phyloP scores from a whole-genome alignment of 37 sponge, comb jelly and placozoan species.

The Diacarnus erythraeanus region DNA sequence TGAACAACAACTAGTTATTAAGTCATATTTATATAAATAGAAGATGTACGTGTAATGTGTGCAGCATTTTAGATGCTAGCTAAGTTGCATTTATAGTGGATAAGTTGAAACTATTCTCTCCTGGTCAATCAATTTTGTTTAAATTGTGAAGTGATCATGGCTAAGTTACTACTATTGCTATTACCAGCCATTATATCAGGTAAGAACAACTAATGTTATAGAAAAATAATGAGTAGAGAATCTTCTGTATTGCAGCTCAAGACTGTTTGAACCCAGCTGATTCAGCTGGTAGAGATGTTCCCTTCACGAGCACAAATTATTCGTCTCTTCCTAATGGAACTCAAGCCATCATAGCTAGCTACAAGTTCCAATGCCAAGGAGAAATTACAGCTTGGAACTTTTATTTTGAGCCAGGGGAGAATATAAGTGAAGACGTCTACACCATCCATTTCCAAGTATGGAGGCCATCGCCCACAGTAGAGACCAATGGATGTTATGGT shows the following conservation, averaged over 20 bases:
- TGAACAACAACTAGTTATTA: too few species aligned
- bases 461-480: constrained; percentile 19
- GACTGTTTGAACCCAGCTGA: background rate
- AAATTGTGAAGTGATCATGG: background rate
- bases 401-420: background rate
- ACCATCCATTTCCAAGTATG: constrained; percentile 19
- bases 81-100: too few species aligned
- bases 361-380: constrained; percentile 14
- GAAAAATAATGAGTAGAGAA: background rate
- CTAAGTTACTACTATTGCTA: background rate
- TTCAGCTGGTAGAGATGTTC: background rate
- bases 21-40: too few species aligned
- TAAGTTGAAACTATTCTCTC: too few species aligned
- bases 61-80: too few species aligned
- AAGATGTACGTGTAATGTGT: too few species aligned
- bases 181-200: background rate
- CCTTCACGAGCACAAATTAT: background rate
- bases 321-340: background rate
- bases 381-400: background rate
- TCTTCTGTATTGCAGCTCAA: background rate
- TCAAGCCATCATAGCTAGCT: constrained; percentile 13
- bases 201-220: background rate
- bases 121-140: too few species aligned
- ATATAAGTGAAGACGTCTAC: background rate
- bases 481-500: constrained; percentile 13